Evolutionary conservation across 2,113 vertebrate genomes (phyloP).

Genomic region (Rattus rattus): DNA sequence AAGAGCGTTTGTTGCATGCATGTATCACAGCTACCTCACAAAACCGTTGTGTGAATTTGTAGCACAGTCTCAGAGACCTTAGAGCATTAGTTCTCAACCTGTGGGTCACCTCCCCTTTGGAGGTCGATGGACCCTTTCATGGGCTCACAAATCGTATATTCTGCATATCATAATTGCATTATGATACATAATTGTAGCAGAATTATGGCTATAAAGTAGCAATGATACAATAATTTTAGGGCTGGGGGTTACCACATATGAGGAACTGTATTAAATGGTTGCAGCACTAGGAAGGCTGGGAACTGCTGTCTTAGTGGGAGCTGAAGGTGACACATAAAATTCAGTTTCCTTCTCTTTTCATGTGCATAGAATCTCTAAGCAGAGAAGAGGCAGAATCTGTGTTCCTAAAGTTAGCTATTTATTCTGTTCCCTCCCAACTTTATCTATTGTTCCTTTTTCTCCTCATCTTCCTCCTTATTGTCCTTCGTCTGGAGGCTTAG

Average conservation of each 20-base stretch:
- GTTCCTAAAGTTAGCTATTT: neutral
- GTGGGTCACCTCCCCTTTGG: neutral
- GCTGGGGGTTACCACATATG: neutral
- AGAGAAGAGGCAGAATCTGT: neutral
- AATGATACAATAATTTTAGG: neutral
- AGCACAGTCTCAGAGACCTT: neutral
- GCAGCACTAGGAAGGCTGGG: neutral
- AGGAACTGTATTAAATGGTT: neutral
- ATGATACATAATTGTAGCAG: neutral
- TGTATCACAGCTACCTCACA: neutral
- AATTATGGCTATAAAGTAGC: neutral
- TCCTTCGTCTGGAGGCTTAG: neutral
- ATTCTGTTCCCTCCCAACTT: neutral
- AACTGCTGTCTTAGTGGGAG: neutral
- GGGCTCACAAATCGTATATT: neutral
- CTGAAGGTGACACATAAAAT: neutral
- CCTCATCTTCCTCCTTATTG: accelerated
- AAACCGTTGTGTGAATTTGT: neutral
- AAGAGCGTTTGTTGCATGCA: neutral
- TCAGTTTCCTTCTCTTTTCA: neutral
- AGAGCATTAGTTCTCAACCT: neutral
- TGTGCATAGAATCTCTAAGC: neutral
- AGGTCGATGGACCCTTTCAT: neutral
- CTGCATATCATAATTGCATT: neutral
- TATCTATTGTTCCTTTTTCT: neutral